Evolutionary conservation across 1,140 invertebrate species (phyloP).

Genomic region (Holcopasites calliopsidis): DNA sequence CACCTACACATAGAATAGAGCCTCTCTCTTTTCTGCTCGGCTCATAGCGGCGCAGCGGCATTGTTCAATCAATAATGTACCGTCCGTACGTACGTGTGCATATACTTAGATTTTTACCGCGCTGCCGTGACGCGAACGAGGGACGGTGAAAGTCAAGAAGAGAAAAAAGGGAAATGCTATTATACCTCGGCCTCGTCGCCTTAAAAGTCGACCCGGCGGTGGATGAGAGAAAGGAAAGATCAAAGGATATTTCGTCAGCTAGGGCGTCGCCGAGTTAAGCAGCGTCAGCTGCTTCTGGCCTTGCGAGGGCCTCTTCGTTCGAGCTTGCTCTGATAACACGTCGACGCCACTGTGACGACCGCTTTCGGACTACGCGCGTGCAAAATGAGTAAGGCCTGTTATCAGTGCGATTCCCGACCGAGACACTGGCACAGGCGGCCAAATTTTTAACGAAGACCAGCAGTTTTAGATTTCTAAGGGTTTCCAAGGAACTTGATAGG

Average conservation of each 20-base stretch:
- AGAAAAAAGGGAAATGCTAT: slow-evolving; percentile 46
- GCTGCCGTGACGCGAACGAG: slow-evolving; percentile 21
- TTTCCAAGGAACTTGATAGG: too few relatives aligned
- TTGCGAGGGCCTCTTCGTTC: slow-evolving; percentile 50
- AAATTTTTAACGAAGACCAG: too few relatives aligned
- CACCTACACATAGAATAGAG: neutral
- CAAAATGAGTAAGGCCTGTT: slow-evolving; percentile 22
- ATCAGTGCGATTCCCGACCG: too few relatives aligned
- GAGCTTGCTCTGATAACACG: slow-evolving; percentile 39
- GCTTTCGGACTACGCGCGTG: slow-evolving; percentile 10
- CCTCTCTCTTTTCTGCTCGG: slow-evolving; percentile 52
- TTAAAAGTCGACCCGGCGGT: slow-evolving; percentile 40
- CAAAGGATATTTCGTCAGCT: slow-evolving; percentile 61
- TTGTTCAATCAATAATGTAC: slow-evolving; percentile 71
- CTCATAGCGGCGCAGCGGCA: slow-evolving; percentile 45
- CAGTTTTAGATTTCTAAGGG: too few relatives aligned
- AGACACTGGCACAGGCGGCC: too few relatives aligned
- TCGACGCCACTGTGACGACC: slow-evolving; percentile 45
- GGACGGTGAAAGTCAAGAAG: slow-evolving; percentile 25
- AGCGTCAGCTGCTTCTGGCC: slow-evolving; percentile 61
- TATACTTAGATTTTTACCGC: slow-evolving; percentile 51
- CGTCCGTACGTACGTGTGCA: slow-evolving; percentile 54
- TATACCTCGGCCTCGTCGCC: slow-evolving; percentile 12
- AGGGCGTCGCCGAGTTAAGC: slow-evolving; percentile 62
- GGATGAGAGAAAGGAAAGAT: slow-evolving; percentile 53